Evolutionary conservation across 1,140 invertebrate genomes (phyloP).

Genomic region (Cherax quadricarinatus): DNA sequence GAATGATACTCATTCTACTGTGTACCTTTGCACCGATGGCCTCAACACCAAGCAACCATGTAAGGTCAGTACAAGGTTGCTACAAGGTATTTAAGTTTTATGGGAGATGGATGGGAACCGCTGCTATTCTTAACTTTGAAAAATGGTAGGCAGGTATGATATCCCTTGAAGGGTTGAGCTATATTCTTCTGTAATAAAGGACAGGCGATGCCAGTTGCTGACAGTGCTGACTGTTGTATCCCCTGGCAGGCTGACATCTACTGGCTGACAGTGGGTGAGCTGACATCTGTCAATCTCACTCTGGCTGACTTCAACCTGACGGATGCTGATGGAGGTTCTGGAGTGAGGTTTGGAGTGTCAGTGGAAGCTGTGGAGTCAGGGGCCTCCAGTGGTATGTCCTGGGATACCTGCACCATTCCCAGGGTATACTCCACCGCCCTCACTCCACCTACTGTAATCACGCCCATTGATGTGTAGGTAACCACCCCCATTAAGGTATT

Average conservation of each 20-base stretch:
- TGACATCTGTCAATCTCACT: not conserved
- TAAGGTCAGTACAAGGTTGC: not conserved
- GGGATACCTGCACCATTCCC: not conserved
- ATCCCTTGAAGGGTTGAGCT: not conserved
- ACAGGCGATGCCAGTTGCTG: no score
- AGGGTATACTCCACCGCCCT: not conserved
- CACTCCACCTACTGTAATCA: not conserved
- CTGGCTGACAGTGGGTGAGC: not conserved
- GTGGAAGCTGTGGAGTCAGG: not conserved
- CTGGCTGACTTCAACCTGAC: slow-evolving; percentile 12
- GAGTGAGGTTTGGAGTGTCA: not conserved
- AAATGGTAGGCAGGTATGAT: not conserved
- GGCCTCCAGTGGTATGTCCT: not conserved
- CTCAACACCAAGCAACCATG: not conserved
- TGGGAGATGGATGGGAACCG: no score
- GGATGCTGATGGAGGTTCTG: not conserved
- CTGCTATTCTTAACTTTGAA: no score
- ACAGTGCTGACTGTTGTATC: no score
- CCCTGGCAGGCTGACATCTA: not conserved
- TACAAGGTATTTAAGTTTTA: no score
- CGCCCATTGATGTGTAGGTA: not conserved
- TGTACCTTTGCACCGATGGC: not conserved
- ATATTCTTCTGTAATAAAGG: not conserved
- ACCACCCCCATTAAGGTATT: no score
- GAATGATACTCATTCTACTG: not conserved